Conservation (phyloP, 2,113 vertebrate species). For the Tachysurus vachellii region DNA sequence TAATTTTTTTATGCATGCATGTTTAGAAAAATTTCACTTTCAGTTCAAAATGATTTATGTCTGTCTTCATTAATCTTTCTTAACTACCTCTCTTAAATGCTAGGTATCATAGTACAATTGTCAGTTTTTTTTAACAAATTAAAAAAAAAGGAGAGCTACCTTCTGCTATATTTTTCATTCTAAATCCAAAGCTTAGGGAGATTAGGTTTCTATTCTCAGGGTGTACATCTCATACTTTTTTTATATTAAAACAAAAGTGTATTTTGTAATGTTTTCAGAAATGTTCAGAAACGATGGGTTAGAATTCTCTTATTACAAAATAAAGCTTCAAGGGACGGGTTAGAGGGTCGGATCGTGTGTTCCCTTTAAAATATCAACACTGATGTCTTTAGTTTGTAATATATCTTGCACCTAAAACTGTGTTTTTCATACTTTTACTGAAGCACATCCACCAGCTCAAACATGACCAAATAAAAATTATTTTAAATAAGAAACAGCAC, state of each 20-base stretch:
- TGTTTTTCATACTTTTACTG: neutral
- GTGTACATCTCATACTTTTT: neutral
- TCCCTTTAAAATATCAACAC: too few relatives aligned
- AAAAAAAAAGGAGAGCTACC: neutral
- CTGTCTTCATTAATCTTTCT: neutral
- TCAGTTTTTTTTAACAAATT: neutral
- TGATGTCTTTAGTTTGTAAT: neutral
- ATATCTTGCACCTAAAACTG: neutral
- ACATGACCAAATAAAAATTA: neutral
- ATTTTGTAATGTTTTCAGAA: neutral
- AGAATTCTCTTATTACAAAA: too few relatives aligned
- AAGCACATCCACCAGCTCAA: neutral
- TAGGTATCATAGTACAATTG: neutral
- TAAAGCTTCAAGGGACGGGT: too few relatives aligned
- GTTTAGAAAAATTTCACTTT: neutral
- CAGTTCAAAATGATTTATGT: neutral
- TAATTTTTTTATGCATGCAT: too few relatives aligned
- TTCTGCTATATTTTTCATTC: neutral
- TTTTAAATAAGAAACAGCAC: neutral
- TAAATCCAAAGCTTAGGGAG: constrained; percentile 16
- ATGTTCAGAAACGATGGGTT: neutral
- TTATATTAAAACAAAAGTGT: too few relatives aligned
- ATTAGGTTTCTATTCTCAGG: neutral
- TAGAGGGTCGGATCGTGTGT: too few relatives aligned
- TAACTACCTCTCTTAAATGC: neutral